Evolutionary conservation across 2,888 invertebrate genomes (phyloP), one percentile per base, ranked within the genome.

Genomic region (Drosophila algonquin): DNA sequence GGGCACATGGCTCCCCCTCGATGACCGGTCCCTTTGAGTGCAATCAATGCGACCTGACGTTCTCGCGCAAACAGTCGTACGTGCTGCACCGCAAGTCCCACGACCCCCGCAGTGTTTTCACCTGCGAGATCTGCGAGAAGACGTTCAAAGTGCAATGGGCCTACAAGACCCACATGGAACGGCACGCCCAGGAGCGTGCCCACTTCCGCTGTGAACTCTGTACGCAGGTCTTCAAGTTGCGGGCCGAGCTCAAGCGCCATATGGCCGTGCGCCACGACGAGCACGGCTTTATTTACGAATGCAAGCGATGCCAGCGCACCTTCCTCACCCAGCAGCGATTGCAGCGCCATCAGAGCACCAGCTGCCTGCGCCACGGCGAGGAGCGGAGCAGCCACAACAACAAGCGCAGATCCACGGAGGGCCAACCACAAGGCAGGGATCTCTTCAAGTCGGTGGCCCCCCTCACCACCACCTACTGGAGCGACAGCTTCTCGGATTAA

Each of bases 71-170:
- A 51, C 93, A 93, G 54, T 93, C 93, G 51, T 90, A 94, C 27
- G 92, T 93, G 50, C 90, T 93, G 73, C 94, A 94, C 75, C 91
- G 93, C 58, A 93, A 93, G 63, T 91, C 91, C 10, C 94, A 94
- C 73, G 89, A 83, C 6, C 91, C 87, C 9, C 88, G 91, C 44
- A 90, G 90, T 45, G 90, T 92, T 56, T 85, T 91, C 70, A 87
- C 84, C 7, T 93, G 93, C 63, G 89, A 91, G 56, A 90, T 92
- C 4, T 93, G 93, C 79, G 90, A 91, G 40, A 91, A 92, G 57
- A 84, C 90, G 57, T 93, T 93, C 72, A 92, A 93, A 65, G 91
- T 93, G 65, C 91, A 91, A 50, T 89, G 91, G 35, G 92, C 93
- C 67, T 90, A 92, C 64, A 91, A 92, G 69, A 87, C 91, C 24